Base-by-base conservation (phyloP, 2,113 vertebrate species). In the Microtus montanus region DNA sequence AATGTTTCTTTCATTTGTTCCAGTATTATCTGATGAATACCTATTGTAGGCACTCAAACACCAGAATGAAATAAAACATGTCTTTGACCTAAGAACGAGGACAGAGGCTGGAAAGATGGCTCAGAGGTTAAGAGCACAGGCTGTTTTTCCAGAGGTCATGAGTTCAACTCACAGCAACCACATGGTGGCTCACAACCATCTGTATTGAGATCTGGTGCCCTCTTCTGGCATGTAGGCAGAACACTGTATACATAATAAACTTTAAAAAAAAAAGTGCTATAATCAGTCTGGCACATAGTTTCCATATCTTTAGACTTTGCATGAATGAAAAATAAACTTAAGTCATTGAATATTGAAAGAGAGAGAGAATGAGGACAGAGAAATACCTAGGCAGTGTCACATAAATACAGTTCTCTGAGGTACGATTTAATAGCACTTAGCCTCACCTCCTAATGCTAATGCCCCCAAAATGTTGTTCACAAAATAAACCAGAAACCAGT, bases 1-100 rank as follows among this genome's bases (percentile, higher is more conserved):
- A 73, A 73, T 63, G 52, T 92, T 89, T 78, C 85, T 82, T 93
- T 92, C 70, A 92, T 66, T 90, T 71, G 41, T 90, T 61, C 52
- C 66, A 80, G 5, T 84, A 35, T 79, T 80, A 89, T 73, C 41
- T 93, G 35, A 86, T 68, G 38, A 85, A 78, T 44, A 83, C 4
- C 38, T 92, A 91, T 38, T 80, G 61, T 80, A 90, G 83, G 19
- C 33, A 35, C 44, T 93, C 82, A 77, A 58, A 87, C 93, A 73
- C 28, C 14, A 90, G 20, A 86, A 26, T 70, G 70, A 63, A 82
- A n/a, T 41, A 80, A 77, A 49, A 79, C 26, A 54, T 19, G 52
- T 66, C 71, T 91, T 75, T 87, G 54, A 41, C 13, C 8, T 71
- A 92, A 54, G 33, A 91, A 20, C 15, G 49, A 70, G 77, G 58